Base-by-base conservation (phyloP, 2,113 vertebrate species). In the Hemichromis elongatus region DNA sequence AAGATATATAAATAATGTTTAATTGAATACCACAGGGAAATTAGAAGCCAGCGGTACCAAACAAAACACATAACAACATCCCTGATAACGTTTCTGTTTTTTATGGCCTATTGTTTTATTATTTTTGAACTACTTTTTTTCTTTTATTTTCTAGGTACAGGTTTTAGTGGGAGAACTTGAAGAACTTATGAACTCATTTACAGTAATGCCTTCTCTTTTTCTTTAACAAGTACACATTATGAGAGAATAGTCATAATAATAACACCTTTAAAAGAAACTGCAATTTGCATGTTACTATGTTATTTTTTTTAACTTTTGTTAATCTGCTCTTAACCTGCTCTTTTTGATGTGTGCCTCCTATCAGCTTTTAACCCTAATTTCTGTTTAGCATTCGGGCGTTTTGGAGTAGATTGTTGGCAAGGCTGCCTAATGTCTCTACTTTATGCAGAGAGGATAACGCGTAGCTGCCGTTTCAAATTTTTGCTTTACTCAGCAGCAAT, bases 1-100 rank as follows among this genome's bases (percentile, higher is more conserved):
- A 13, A 81, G 10, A 52, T 83, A 70, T 79, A 79, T 83, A 87
- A 89, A 85, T 83, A 75, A 87, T 42, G 18, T 81, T 90, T 87
- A 80, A 86, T 89, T 92, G 30, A 89, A 86, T 57, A 75, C 77
- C 77, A 73, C 18, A 21, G 82, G 84, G 86, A 88, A 86, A 85
- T 88, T 75, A 84, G 33, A 16, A 82, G 40, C 28, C 53, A 87
- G 42, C 70, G n/a, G 70, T 33, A 78, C 66, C 77, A 42, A 81
- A 83, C 61, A 75, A 88, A 86, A 68, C 14, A 78, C 57, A 77
- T 3, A 63, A 73, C 66, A 78, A 68, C 83, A 26, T 85, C 19
- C 28, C 16, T 54, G 47, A 81, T 75, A 73, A 55, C 45, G 2
- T 42, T 50, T 54, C 40, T 73, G 77, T 75, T 66, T 66, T 86